phyloP scores from a whole-genome alignment of 2,797 vertebrate species.

The Fistularia commersonii region DNA sequence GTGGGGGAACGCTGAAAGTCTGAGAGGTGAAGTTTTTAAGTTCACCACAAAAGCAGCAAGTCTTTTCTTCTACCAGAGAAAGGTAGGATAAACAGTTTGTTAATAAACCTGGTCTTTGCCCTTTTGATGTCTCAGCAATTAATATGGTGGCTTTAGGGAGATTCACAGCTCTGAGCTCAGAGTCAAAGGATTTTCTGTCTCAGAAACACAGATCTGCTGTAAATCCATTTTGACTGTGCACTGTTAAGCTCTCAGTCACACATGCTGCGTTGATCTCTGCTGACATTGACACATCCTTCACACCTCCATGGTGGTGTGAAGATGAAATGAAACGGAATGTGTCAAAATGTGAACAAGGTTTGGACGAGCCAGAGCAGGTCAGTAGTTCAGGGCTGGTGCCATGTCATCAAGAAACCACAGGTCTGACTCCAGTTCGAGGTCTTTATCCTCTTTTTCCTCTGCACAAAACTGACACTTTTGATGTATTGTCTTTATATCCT shows the following conservation, averaged over 20 bases:
- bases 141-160: neutral
- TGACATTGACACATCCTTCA: slow-evolving; percentile 38
- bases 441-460: neutral
- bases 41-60: slow-evolving; percentile 5
- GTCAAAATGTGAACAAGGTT: slow-evolving; percentile 21
- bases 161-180: neutral
- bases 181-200: slow-evolving; percentile 4
- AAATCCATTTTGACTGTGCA: slow-evolving; percentile 6
- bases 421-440: slow-evolving; percentile 8
- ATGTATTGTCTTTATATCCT: too few relatives aligned
- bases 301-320: slow-evolving; percentile 32
- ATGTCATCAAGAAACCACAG: neutral
- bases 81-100: neutral
- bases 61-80: neutral
- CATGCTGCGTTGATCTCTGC: slow-evolving; percentile 22
- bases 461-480: too few relatives aligned
- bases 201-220: slow-evolving; percentile 2
- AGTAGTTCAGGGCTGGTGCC: slow-evolving; percentile 26
- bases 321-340: slow-evolving; percentile 28
- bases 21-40: slow-evolving; percentile 7
- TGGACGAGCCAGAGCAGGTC: slow-evolving; percentile 4
- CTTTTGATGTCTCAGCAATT: neutral
- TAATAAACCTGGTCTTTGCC: neutral
- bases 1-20: slow-evolving; percentile 1
- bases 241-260: slow-evolving; percentile 12